A percentile compares a stretch with the other conserved stretches of the same genome.
Conservation (phyloP, 2,113 vertebrate genomes). For the Hassar affinis region DNA sequence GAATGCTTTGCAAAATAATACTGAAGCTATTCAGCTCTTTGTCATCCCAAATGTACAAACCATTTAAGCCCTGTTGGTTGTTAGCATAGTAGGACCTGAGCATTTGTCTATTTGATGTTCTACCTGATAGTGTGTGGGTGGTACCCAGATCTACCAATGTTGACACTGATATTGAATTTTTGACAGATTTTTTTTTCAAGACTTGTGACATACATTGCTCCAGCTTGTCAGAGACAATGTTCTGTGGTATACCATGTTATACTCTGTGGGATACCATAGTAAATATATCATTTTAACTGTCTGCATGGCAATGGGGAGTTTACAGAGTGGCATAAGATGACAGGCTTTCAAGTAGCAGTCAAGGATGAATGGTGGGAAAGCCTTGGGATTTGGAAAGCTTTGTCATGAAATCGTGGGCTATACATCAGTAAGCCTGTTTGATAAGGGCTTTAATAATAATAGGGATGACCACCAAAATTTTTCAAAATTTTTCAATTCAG, state of each 20-base stretch:
- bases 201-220: background rate
- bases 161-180: background rate
- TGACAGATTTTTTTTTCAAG: background rate
- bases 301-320: background rate
- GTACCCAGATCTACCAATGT: background rate
- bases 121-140: background rate
- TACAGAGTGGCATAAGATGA: background rate
- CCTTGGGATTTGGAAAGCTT: background rate
- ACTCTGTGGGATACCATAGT: too few relatives aligned
- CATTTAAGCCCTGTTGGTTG: background rate
- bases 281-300: background rate
- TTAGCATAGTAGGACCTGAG: background rate
- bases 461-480: background rate
- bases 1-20: background rate
- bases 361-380: background rate
- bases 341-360: background rate
- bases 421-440: background rate
- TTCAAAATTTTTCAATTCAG: background rate
- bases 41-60: background rate
- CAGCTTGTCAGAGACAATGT: background rate
- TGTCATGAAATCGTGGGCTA: background rate
- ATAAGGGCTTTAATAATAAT: background rate
- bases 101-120: background rate
- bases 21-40: background rate
- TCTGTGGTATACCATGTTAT: background rate